phyloP scores from a whole-genome alignment of 2,797 vertebrate genomes.

The Tauraco hartlaubi region DNA sequence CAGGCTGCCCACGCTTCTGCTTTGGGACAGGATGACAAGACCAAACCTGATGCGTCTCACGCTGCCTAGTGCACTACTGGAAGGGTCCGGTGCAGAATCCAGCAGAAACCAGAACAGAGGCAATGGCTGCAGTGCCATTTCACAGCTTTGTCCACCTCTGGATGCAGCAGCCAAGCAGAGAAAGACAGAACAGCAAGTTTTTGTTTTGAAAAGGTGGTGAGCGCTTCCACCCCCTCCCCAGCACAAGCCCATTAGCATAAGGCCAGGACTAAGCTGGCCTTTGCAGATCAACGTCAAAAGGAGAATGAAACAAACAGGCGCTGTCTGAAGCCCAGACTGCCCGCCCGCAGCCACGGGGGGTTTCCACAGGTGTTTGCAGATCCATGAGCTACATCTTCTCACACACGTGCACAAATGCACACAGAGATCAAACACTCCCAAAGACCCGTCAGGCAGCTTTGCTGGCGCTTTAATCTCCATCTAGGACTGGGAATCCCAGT shows the following conservation, averaged over 20 bases:
- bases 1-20: neutral
- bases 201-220: neutral
- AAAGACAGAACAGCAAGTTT: neutral
- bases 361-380: neutral
- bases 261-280: neutral
- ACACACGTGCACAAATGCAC: accelerated
- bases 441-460: neutral
- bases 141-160: neutral
- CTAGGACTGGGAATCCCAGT: neutral
- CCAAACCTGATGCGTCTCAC: neutral
- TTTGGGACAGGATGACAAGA: neutral
- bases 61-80: neutral
- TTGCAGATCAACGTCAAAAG: neutral
- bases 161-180: neutral
- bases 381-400: neutral
- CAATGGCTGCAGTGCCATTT: neutral
- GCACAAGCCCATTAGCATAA: neutral
- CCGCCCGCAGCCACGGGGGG: neutral
- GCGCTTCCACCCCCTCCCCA: neutral
- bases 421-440: neutral
- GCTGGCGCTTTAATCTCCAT: neutral
- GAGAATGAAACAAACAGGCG: neutral
- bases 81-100: accelerated
- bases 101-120: neutral
- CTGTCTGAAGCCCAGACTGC: neutral